Evolutionary conservation across 2,888 invertebrate genomes (phyloP), one percentile per base, ranked within the genome.

Genomic region (Pandemis heparana): DNA sequence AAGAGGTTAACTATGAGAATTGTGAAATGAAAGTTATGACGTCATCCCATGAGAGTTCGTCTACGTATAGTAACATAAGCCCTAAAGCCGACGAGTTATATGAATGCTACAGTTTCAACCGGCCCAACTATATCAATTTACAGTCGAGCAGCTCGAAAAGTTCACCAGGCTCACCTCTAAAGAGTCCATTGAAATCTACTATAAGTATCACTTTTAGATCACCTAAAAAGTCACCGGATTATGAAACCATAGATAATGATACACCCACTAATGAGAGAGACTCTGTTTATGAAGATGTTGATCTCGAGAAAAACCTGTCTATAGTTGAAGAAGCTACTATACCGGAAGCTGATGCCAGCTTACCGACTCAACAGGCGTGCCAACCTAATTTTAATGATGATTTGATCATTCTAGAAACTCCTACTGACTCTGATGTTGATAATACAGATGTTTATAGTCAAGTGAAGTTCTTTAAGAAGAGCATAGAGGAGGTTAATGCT

Each of bases 141-240:
- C 90, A 91, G 32, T 93, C 93, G 5, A 92, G 91, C 38, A 92
- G 90, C 0, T 92, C 91, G 1, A 94, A 92, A 80, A 91, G 92
- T 63, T 92, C 94, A 0, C 92, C 93, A 0, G 91, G 90, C 0
- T 88, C 89, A 2, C 94, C 94, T 0, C 79, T 93, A 10, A 92
- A 94, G 81, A 96, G 96, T 81, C 96, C 96, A 0, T 86, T 96
- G 0, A 95, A 96, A 82, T 96, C 96, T 2, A 97, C 97, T 0
- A 97, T 97, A 38, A 96, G 96, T 87, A 97, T 97, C 9, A 96
- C 96, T 1, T 97, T 96, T 83, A 92, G 96, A 82, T 96, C 96
- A 5, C 96, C 96, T 0, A 95, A 94, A 82, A 92, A 85, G 85
- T 79, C 80, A 5, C 80, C 82, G 3, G 90, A 95, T 59, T 95